phyloP scores from a whole-genome alignment of 2,113 vertebrate genomes.

The Aleadryas rufinucha region DNA sequence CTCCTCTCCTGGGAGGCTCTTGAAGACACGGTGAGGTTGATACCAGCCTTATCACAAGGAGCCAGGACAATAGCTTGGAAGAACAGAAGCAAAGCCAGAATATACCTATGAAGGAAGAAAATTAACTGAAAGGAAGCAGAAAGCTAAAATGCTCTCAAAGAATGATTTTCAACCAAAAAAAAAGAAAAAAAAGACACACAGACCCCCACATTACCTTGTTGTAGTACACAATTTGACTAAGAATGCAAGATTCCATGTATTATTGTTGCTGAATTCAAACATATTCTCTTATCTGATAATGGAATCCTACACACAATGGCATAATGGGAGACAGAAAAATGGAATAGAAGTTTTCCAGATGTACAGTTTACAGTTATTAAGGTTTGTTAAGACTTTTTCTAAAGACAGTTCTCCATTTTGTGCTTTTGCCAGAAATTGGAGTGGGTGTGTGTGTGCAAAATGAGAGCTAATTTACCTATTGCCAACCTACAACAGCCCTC shows the following conservation, averaged over 20 bases:
- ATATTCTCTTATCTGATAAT: not conserved
- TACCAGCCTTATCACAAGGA: slow-evolving; percentile 20
- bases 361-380: not conserved
- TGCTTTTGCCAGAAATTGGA: not conserved
- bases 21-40: not conserved
- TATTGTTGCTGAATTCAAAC: not conserved
- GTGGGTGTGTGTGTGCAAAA: not conserved
- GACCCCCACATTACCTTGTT: not conserved
- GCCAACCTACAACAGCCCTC: not conserved
- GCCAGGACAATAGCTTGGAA: not conserved
- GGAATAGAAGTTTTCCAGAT: not conserved
- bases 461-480: not conserved
- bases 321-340: not conserved
- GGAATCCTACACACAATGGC: not conserved
- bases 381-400: not conserved
- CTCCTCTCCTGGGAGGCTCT: not conserved
- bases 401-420: not conserved
- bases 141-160: not conserved
- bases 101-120: not conserved
- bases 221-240: not conserved
- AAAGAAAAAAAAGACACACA: not conserved
- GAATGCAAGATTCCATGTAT: not conserved
- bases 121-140: not conserved
- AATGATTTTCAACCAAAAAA: not conserved
- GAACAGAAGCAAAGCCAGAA: not conserved